Base-by-base conservation (phyloP, 2,113 vertebrate genomes). In the Atractosteus spatula region DNA sequence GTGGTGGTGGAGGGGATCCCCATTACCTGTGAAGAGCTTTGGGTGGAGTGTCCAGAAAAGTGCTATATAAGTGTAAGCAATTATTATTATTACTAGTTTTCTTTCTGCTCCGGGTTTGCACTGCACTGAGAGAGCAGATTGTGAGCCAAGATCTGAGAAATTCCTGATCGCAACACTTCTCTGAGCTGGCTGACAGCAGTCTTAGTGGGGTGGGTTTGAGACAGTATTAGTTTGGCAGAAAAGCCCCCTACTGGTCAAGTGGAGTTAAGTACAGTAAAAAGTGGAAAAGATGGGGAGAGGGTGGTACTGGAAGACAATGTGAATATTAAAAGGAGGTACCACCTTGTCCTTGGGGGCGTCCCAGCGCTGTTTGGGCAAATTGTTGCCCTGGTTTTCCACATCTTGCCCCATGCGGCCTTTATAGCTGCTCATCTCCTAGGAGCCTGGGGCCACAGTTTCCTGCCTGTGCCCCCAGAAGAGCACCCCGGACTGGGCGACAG, bases 311-410 rank as follows among this genome's bases (percentile, higher is more conserved):
- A 29, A 29, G 29, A 29, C 29, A 29, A 29, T 29, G 29, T 29
- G 29, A 29, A 29, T 29, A 29, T 29, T 29, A 5, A 43, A n/a
- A 17, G 6, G 10, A 3, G 16, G 8, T 0, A 5, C 70, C 61
- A 84, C 80, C 75, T 82, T 84, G 55, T 71, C 66, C 62, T 73
- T 82, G 56, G 55, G 68, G 62, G 73, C 73, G 2, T 61, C 72
- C 80, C 80, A 84, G 47, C 57, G 56, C 73, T 78, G 80, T 51
- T 78, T 83, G 3, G 77, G 71, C 75, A 83, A 41, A 75, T 77
- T 84, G 73, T 75, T 74, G 69, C 78, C 75, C 65, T 81, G 80
- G 74, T 82, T 82, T 74, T 84, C 82, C 80, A 82, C 80, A 74
- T 82, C 82, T 68, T 77, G 77, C 61, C 77, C 80, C 14, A 75